Base-by-base conservation (phyloP, 2,113 vertebrate species). In the Otocyon megalotis region DNA sequence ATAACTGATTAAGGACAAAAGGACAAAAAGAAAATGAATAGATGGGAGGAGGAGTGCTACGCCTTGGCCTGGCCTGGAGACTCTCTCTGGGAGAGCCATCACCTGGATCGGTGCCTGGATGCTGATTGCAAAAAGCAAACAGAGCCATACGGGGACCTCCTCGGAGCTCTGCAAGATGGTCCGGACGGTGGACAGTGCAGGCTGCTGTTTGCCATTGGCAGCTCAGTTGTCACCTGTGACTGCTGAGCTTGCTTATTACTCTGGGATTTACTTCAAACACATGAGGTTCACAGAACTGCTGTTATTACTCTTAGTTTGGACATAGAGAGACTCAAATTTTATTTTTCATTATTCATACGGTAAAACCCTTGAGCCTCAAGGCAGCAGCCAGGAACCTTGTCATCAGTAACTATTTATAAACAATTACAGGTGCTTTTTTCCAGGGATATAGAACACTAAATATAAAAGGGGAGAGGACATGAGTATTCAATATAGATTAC, bases 321-420 rank as follows among this genome's bases (percentile, higher is more conserved):
- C 26, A 72, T 56, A 87, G 50, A 54, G 48, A 92, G 37, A 32
- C 19, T 93, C 30, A 7, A 19, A 74, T 94, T 96, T 86, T 96
- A 65, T 58, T 79, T 93, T 92, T 95, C 48, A 96, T 96, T 97
- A 97, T 97, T 97, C 74, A 93, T 97, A 79, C 58, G 12, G 8
- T 74, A 95, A 95, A 92, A 72, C 67, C 77, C 54, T 92, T 79
- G 67, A 95, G 65, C 2, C 67, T 91, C 16, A 79, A 71, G n/a
- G 60, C 43, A 91, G 37, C n/a, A 93, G 32, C 35, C 48, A 85
- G 76, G 48, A 88, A 11, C 50, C 94, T 88, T 69, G 35, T 62
- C 79, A 83, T 54, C 17, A 85, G 50, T 43, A 91, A 92, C 56
- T 93, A 71, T 97, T 94, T 96, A 95, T 83, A 96, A 96, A 77